Evolutionary conservation across 2,797 vertebrate genomes (phyloP).

Genomic region (Parauchenoglanis ngamensis): DNA sequence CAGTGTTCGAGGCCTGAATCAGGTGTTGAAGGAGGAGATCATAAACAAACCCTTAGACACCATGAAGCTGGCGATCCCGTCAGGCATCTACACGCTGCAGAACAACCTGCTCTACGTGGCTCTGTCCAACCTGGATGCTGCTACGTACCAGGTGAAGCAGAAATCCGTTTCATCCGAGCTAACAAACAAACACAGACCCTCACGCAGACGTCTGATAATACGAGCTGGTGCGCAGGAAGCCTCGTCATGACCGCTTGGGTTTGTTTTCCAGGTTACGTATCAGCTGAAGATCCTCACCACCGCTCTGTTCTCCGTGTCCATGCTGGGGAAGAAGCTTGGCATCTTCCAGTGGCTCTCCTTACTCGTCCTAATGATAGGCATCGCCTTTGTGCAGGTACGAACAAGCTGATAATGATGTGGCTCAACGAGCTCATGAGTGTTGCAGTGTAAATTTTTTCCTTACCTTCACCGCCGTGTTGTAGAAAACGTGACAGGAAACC

Average conservation of each 20-base stretch:
- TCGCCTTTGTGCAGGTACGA: slow-evolving; percentile 93
- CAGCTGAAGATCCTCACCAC: slow-evolving; percentile 98
- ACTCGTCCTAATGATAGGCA: slow-evolving; percentile 90
- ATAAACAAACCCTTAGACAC: slow-evolving; percentile 90
- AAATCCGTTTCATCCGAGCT: background rate
- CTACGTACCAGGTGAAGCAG: slow-evolving; percentile 81
- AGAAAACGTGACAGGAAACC: background rate
- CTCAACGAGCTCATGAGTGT: background rate
- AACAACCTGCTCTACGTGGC: slow-evolving; percentile 91
- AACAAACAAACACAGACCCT: too few species aligned
- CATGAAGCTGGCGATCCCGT: slow-evolving; percentile 74
- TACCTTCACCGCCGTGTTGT: background rate
- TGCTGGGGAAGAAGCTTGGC: slow-evolving; percentile 90
- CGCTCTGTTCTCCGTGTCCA: slow-evolving; percentile 93
- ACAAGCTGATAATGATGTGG: background rate
- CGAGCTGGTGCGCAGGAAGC: background rate
- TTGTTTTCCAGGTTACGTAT: slow-evolving; percentile 86
- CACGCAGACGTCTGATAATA: background rate
- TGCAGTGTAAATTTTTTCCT: background rate
- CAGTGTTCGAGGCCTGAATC: slow-evolving; percentile 75
- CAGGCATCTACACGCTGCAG: slow-evolving; percentile 73
- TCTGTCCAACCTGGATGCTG: slow-evolving; percentile 85
- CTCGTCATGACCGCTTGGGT: background rate
- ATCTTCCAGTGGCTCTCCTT: slow-evolving; percentile 96
- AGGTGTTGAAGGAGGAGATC: slow-evolving; percentile 81